Base-by-base conservation (phyloP, 2,113 vertebrate genomes). In the Paramisgurnus dabryanus region DNA sequence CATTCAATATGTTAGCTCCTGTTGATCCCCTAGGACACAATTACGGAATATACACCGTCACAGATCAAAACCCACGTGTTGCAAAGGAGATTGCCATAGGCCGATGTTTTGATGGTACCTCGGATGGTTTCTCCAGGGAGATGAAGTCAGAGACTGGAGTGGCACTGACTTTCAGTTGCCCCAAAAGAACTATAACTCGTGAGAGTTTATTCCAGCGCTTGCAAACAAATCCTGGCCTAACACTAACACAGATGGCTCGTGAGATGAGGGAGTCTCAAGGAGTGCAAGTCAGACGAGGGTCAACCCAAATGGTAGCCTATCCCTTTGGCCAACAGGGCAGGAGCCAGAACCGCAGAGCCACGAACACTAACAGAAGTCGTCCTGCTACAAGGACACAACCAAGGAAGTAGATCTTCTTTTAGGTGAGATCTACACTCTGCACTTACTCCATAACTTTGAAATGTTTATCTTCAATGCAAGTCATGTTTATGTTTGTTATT, bases 81-180 rank as follows among this genome's bases (percentile, higher is more conserved):
- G 97, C 98, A 67, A 99, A 99, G 88, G 98, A 99, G 66, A 99
- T 99, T 0, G 98, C 98, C 58, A 98, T 99, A 6, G 98, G 98
- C 49, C 95, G 98, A 76, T 99, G 97, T 88, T 99, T 98, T 5
- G 95, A 98, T 0, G 98, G 98, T 66, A 96, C 97, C 67, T 99
- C 98, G 0, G 98, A 99, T 0, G 97, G 97, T 17, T 98, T 97
- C 89, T 99, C 97, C 0, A 81, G 98, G 74, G 96, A 97, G 87
- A 99, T 99, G 98, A 95, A 95, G 80, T 92, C 96, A 0, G 90
- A 92, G 0, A 47, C 85, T 0, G 98, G 98, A 57, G 93, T 94
- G 0, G 98, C 95, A 0, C 60, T 99, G 71, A 97, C 96, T 49
- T 99, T 97, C 87, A 90, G 86, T 76, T 99, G 98, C 84, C 95